Evolutionary conservation across 2,888 invertebrate species (phyloP), one percentile per base, ranked within the genome.

Genomic region (Lasioglossum malachurum): DNA sequence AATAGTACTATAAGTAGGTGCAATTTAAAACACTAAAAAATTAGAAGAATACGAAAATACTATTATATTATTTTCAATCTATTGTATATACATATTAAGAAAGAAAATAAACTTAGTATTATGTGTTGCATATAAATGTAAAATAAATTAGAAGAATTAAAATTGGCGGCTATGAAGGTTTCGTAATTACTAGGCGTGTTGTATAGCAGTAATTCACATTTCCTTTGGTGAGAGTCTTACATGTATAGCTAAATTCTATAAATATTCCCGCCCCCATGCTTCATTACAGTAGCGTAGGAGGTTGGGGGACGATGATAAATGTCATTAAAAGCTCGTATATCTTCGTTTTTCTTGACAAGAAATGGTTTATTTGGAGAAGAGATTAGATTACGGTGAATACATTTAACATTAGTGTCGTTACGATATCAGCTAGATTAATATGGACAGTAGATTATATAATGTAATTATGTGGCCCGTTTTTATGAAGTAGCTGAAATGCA

Each of bases 241-340:
- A 7, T 31, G 14, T 44, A 44, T 46, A 64, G 31, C 4, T 27
- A 64, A 64, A 64, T 64, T 64, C 64, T 64, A 64, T 64, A 64
- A 31, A 64, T 64, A 27, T 64, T 64, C 16, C 27, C 64, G 64
- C 64, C 64, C 31, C 64, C 64, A 14, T 64, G 64, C 2, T 64
- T 64, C 64, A 64, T 64, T 16, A 64, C 14, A 64, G 64, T 27
- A 64, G 31, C 64, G 64, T 64, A 64, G 64, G 64, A 31, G 27
- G 64, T 64, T 31, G 27, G 27, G 27, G 64, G 14, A 64, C 64
- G 31, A 27, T 31, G 64, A 64, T 64, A 31, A 64, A 64, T 64
- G 27, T 31, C 64, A 64, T 64, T 64, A 64, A 64, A 64, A 64
- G 14, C 27, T 31, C 64, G 27, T 64, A 64, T 31, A 31, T 64